phyloP scores from a whole-genome alignment of 2,888 invertebrate species.

The Macrosoma leucophasiata region DNA sequence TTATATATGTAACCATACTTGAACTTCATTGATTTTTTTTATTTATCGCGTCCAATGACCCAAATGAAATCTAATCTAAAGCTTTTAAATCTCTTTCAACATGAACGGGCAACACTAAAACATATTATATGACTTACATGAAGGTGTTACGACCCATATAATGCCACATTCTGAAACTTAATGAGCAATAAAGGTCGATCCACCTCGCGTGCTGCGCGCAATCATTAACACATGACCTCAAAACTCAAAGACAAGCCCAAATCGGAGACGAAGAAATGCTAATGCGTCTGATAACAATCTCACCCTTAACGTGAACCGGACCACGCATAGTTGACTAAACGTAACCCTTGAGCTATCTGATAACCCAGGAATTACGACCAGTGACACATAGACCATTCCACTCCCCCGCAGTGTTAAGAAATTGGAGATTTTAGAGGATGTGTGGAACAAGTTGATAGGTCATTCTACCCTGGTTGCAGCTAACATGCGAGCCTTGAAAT shows the following conservation, averaged over 20 bases:
- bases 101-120: too few species aligned
- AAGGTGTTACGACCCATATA: slow-evolving; percentile 14
- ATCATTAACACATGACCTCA: slow-evolving; percentile 64
- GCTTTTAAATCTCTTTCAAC: too few species aligned
- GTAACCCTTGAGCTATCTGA: slow-evolving; percentile 71
- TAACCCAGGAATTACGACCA: too few species aligned
- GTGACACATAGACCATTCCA: too few species aligned
- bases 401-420: too few species aligned
- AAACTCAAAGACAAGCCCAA: slow-evolving; percentile 47
- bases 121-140: too few species aligned
- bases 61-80: too few species aligned
- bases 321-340: slow-evolving; percentile 66
- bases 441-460: too few species aligned
- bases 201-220: slow-evolving; percentile 46
- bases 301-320: slow-evolving; percentile 60
- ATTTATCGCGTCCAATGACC: too few species aligned
- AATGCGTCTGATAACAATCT: slow-evolving; percentile 63
- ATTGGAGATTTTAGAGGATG: too few species aligned
- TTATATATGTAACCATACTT: too few species aligned
- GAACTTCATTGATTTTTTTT: too few species aligned
- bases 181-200: slow-evolving; percentile 21
- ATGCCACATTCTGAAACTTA: slow-evolving; percentile 18
- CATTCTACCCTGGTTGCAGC: slow-evolving; percentile 34
- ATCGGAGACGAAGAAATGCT: slow-evolving; percentile 52
- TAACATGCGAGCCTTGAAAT: slow-evolving; percentile 68